Base-by-base conservation (phyloP, 2,797 vertebrate species). In the Pangasius krempfi region DNA sequence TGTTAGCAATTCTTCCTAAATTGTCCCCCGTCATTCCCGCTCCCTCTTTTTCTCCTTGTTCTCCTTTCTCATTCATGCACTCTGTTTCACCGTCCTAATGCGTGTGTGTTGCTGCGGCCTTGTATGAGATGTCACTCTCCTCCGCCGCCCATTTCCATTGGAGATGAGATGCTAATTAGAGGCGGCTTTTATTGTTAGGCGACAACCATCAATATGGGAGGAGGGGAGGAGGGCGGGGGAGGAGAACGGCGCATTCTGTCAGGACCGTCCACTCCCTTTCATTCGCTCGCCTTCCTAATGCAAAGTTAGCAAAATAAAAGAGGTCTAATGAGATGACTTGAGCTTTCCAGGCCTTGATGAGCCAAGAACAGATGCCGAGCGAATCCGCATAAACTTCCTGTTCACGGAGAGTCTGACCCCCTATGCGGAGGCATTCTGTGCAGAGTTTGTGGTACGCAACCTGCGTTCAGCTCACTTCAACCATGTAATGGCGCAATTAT, bases 131-230 rank as follows among this genome's bases (percentile, higher is more conserved):
- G 33, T 90, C 89, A 89, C 87, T 89, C 87, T 89, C 87, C 86
- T 88, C 83, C 79, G 56, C 75, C 79, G n/a, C 44, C 84, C 90
- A 92, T 92, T 91, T 92, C 85, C 91, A 91, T 92, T 90, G 90
- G 88, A 90, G 89, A 92, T 92, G 89, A 91, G 91, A 92, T 92
- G 91, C 91, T 92, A 92, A 92, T 92, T 92, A 90, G 90, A 88
- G 85, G 84, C 87, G 86, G 90, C 87, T 90, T 89, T 88, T 89
- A 92, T 91, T 92, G 90, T 91, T 84, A 89, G 7, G 88, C 72
- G 84, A 91, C 89, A 90, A 87, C 44, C 56, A 25, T 66, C 73
- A 87, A 88, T 44, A 40, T 10, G 2, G 33, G 27, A 66, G 66
- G 72, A 27, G 7, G 9, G 22, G 58, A 1, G n/a, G 37, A 0